Conservation (phyloP, 2,797 vertebrate genomes). For the Acipenser oxyrinchus region DNA sequence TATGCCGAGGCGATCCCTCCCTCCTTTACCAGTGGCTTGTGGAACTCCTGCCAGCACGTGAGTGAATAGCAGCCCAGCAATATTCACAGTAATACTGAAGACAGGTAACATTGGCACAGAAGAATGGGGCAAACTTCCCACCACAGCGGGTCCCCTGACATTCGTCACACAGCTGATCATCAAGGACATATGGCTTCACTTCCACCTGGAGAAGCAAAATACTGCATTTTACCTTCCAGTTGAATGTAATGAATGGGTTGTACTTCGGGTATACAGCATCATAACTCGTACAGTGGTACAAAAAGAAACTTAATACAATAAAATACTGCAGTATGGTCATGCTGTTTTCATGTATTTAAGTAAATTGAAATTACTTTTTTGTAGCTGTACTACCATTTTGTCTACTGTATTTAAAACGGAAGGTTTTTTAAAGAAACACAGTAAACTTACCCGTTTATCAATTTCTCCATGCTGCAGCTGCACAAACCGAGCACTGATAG, state of each 20-base stretch:
- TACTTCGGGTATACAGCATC: too few relatives aligned
- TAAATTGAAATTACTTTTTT: too few relatives aligned
- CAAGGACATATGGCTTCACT: slow-evolving; percentile 99
- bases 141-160: slow-evolving; percentile 98
- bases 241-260: too few relatives aligned
- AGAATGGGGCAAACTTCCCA: slow-evolving; percentile 97
- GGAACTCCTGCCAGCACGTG: slow-evolving; percentile 96
- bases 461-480: slow-evolving; percentile 99
- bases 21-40: slow-evolving; percentile 99
- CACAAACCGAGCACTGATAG: slow-evolving; percentile 98
- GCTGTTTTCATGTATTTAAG: too few relatives aligned
- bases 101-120: slow-evolving; percentile 99
- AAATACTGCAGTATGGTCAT: too few relatives aligned
- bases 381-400: too few relatives aligned
- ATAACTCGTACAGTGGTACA: too few relatives aligned
- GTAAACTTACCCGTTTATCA: slow-evolving; percentile 92
- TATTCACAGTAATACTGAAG: slow-evolving; percentile 99
- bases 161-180: slow-evolving; percentile 98
- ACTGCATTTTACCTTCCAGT: too few relatives aligned
- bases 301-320: too few relatives aligned
- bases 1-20: slow-evolving; percentile 96
- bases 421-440: too few relatives aligned
- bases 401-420: too few relatives aligned
- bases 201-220: slow-evolving; percentile 75
- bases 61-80: slow-evolving; percentile 99